Percentiles rank a stretch among this genome's conserved stretches.
Evolutionary conservation across 2,888 invertebrate species (phyloP).

Genomic region (Rutpela maculata): DNA sequence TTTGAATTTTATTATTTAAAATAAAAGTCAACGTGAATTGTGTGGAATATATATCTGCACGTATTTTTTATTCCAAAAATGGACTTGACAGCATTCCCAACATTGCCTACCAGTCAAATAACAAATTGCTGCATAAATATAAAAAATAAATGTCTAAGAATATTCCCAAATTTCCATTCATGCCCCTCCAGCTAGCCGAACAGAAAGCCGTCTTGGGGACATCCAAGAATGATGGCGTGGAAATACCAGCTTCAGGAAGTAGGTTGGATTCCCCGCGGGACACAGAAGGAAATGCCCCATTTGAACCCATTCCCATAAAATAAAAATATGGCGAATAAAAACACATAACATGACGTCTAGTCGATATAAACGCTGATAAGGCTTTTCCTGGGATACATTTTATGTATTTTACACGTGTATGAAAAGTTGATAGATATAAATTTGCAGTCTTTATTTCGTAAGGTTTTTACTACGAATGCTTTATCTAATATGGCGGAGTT

Average conservation of each 20-base stretch:
- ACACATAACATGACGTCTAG: conserved; percentile 64
- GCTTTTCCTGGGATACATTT: conserved; percentile 61
- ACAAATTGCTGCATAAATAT: conserved; percentile 3
- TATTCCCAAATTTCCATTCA: conserved; percentile 53
- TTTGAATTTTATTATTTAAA: too few species aligned
- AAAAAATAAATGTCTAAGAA: conserved; percentile 38
- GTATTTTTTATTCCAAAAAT: background rate
- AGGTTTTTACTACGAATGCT: background rate
- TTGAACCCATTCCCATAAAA: conserved; percentile 63
- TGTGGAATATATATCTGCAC: background rate
- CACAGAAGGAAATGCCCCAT: conserved; percentile 60
- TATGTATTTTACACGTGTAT: conserved; percentile 63
- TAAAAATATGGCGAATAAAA: conserved; percentile 66
- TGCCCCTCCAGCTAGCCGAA: conserved; percentile 44
- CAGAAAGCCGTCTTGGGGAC: conserved; percentile 52
- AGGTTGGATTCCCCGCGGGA: conserved; percentile 60
- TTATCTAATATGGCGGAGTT: background rate
- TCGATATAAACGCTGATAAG: conserved; percentile 64
- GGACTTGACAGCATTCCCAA: background rate
- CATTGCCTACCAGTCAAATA: background rate
- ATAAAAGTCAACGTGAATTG: too few species aligned
- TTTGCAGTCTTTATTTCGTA: conserved; percentile 25
- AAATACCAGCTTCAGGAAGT: conserved; percentile 54
- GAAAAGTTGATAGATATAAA: conserved; percentile 40
- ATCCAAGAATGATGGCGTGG: conserved; percentile 50